Evolutionary conservation across 35 echinoderm and acorn worm genomes (phyloP), one percentile per base, ranked within the genome.

Genomic region (Ophiothrix spiculata): DNA sequence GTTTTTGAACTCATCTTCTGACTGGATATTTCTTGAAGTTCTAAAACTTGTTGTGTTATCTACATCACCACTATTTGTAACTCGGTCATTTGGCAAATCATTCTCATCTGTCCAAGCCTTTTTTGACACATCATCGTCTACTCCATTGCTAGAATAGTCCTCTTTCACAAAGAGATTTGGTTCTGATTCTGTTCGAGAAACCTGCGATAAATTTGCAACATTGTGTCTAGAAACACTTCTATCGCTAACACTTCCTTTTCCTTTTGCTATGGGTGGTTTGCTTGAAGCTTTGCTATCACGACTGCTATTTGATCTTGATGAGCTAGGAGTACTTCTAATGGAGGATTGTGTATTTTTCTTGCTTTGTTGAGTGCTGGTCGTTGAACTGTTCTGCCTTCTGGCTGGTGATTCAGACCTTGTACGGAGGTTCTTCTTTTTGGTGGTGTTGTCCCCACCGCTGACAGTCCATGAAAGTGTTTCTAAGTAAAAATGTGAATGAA

Each of bases 331-430:
- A 49, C 42, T 49, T 49, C 19, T 49, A 49, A 6, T 19, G n/a
- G n/a, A n/a, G n/a, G n/a, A n/a, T n/a, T n/a, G n/a, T 31, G 36
- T 38, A 46, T 39, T 39, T 49, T 42, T 88, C 31, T n/a, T 39
- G 19, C 42, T 64, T 29, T 38, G 39, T 29, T 80, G 85, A 41
- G 32, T 82, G 13, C 35, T 29, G 64, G 31, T 91, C 17, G 11
- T 54, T 21, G 75, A 73, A 4, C 6, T 49, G 42, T 49, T 49
- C 42, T 49, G 42, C 19, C 42, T 49, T 10, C 87, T 32, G 29
- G 88, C 83, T 32, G 92, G 87, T 23, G 92, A 94, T 21, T 87
- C 87, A 36, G 87, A 90, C 21, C 87, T 28, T 35, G 86, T 37
- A 89, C 75, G 32, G 81, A 78, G 16, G 75, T 29, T 63, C 23